These are phyloP conservation scores for Temnothorax rugatulus DNA, from an alignment of 2,888 invertebrate genomes.

Conservation along the genomic window DNA sequence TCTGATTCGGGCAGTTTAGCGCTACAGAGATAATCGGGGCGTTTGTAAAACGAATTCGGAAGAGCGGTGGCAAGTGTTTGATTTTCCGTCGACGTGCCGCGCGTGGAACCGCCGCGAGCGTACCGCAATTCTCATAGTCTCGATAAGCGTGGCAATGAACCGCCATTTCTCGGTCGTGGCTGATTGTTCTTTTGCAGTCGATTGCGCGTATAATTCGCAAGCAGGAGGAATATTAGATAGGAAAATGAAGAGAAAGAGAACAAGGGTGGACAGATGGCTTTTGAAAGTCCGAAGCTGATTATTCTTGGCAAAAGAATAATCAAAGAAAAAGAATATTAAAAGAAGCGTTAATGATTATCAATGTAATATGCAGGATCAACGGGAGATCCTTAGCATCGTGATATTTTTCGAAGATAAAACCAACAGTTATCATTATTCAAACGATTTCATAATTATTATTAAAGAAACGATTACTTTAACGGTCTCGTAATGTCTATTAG, in stretches of 20 bases:
- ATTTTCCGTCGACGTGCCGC: constrained; percentile 50
- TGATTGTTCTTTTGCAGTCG: constrained; percentile 68
- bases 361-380: background rate
- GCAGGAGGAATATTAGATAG: constrained; percentile 7
- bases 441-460: background rate
- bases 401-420: constrained; percentile 1
- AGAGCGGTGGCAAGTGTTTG: constrained; percentile 54
- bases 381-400: background rate
- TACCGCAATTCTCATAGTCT: constrained; percentile 62
- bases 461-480: background rate
- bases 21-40: constrained; percentile 35
- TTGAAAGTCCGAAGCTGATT: constrained; percentile 6
- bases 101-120: constrained; percentile 43
- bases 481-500: background rate
- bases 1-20: constrained; percentile 1
- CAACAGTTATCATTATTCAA: background rate
- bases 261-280: background rate
- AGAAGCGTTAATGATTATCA: background rate
- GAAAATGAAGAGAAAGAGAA: constrained; percentile 2
- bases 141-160: constrained; percentile 69
- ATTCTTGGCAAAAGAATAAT: background rate
- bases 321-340: background rate
- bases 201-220: constrained; percentile 73
- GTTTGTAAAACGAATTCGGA: constrained; percentile 48
- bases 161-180: constrained; percentile 61